Evolutionary conservation across 2,797 vertebrate species (phyloP).

Genomic region (Cyclura pinguis): DNA sequence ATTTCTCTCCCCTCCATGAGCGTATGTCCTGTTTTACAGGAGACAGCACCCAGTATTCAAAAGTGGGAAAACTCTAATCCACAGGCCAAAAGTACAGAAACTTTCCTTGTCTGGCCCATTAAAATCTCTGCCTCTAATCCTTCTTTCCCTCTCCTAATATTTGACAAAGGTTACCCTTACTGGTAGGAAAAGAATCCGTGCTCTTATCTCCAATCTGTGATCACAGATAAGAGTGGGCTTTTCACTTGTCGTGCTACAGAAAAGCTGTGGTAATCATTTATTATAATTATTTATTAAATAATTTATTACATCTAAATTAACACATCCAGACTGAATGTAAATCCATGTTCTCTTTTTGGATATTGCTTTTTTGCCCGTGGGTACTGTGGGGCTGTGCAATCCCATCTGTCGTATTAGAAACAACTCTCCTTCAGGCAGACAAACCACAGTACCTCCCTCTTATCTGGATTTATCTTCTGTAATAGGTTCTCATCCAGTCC

Average conservation of each 20-base stretch:
- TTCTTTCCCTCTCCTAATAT: neutral
- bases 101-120: neutral
- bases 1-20: neutral
- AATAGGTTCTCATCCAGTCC: neutral
- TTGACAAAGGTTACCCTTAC: too few species aligned
- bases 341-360: neutral
- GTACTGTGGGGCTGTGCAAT: neutral
- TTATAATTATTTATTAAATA: neutral
- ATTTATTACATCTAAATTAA: neutral
- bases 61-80: neutral
- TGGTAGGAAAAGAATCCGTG: neutral
- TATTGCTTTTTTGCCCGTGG: neutral
- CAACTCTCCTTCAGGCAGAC: neutral
- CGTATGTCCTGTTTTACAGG: neutral
- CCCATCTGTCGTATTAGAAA: neutral
- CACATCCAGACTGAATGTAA: neutral
- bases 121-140: neutral
- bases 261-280: neutral
- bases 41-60: neutral
- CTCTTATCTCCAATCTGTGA: neutral
- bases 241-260: neutral
- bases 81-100: too few species aligned
- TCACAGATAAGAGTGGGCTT: neutral
- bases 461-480: neutral
- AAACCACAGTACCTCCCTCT: neutral